Conservation (phyloP, 2,113 vertebrate species). For the Melanocharis versteri region DNA sequence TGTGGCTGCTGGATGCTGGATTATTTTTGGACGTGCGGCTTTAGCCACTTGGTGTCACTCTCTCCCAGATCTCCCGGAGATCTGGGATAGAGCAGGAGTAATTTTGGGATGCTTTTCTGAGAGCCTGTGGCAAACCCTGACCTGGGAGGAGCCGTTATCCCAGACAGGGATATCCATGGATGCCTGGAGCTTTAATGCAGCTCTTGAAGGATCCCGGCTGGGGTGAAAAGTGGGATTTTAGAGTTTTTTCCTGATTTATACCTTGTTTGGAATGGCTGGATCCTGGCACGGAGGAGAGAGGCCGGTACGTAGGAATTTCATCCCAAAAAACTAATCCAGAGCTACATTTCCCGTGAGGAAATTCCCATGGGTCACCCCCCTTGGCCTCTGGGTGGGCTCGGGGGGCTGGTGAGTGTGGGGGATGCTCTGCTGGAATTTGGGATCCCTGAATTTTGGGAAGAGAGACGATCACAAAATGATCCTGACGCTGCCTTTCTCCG, state of each 20-base stretch:
- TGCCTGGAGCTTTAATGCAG: neutral
- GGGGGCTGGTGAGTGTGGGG: neutral
- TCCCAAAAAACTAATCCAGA: accelerated
- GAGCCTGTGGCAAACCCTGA: neutral
- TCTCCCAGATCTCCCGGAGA: neutral
- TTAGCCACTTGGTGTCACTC: neutral
- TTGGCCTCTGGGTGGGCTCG: accelerated
- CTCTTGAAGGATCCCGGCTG: too few relatives aligned
- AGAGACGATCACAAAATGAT: accelerated
- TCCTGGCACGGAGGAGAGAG: accelerated
- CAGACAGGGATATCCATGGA: neutral
- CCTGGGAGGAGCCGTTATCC: neutral
- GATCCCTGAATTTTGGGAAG: neutral
- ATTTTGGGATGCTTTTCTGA: neutral
- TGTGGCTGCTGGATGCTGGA: neutral
- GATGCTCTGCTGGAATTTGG: accelerated
- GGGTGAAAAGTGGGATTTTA: accelerated
- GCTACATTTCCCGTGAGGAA: neutral
- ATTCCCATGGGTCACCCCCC: neutral
- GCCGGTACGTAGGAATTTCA: accelerated
- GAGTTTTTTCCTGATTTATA: neutral
- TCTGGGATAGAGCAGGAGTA: neutral
- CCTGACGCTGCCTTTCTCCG: accelerated
- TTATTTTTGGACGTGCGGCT: neutral
- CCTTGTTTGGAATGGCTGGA: neutral